Evolutionary conservation across 2,797 vertebrate species (phyloP), one percentile per base, ranked within the genome.

Genomic region (Babyrousa celebensis): DNA sequence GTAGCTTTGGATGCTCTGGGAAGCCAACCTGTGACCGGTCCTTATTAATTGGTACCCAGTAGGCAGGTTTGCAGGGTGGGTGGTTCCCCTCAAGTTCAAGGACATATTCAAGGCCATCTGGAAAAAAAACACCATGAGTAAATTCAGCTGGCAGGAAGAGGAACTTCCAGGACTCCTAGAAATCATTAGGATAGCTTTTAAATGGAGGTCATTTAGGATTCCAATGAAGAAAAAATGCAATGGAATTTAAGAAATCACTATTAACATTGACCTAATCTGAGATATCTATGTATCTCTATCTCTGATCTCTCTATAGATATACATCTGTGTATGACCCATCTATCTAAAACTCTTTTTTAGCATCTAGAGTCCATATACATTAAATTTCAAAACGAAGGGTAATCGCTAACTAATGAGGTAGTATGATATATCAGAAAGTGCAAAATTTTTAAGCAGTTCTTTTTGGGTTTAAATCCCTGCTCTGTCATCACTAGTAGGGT

Each of bases 351-450:
- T 11, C 74, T 77, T 77, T 80, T 67, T 85, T 70, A 77, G 54
- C 17, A 78, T 86, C 80, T 83, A 79, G 15, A 91, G 48, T 32
- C 6, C 20, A 12, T 79, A n/a, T 29, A 52, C 23, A 85, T 80
- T 40, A 67, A 67, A 83, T 87, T 87, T 40, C 12, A 84, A 74
- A 71, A 63, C 62, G 56, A 92, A 12, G 25, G 23, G 0, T 27
- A 68, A 94, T 92, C 95, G 71, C 52, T 52, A 65, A 67, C 36
- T 62, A 78, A 60, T 72, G 27, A 56, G 18, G 40, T 32, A 58
- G 32, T 32, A 62, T 12, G 18, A 23, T 72, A 6, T 52, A 36
- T 68, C 70, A 32, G 43, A 92, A 89, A 70, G 12, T 60, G 10
- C 1, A 58, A 16, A 20, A 58, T 17, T 91, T 89, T 94, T 68